Conservation (phyloP, 2,797 vertebrate species). For the Paramormyrops hopkinsi region DNA sequence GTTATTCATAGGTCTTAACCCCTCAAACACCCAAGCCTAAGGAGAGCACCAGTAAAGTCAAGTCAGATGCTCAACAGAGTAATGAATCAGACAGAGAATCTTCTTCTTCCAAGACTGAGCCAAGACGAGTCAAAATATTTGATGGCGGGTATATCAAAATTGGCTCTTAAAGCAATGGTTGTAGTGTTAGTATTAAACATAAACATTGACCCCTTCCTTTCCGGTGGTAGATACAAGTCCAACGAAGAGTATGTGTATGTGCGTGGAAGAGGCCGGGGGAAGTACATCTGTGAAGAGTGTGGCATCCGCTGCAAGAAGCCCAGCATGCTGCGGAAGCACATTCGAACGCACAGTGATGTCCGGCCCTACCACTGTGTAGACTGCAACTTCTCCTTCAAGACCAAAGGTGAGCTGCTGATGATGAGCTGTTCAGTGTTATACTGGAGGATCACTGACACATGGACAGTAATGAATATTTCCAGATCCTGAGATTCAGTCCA, state of each 20-base stretch:
- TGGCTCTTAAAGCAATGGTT: background rate
- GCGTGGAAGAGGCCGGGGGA: conserved; percentile 88
- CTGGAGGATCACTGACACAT: background rate
- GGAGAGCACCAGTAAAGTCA: conserved; percentile 76
- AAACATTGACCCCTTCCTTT: background rate
- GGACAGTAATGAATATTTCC: background rate
- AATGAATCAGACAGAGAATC: conserved; percentile 84
- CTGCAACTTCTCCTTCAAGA: conserved; percentile 99
- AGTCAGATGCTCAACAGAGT: conserved; percentile 70
- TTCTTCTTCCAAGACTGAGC: conserved; percentile 75
- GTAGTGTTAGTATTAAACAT: background rate
- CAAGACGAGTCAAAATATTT: conserved; percentile 95
- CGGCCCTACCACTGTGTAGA: conserved; percentile 93
- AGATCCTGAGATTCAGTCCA: background rate
- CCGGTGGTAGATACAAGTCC: conserved; percentile 80
- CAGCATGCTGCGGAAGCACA: conserved; percentile 98
- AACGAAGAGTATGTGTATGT: conserved; percentile 98
- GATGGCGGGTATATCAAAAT: conserved; percentile 84
- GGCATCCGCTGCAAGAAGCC: conserved; percentile 99
- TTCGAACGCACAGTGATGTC: conserved; percentile 94
- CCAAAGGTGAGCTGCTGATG: conserved; percentile 75
- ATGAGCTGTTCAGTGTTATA: background rate
- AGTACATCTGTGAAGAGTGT: conserved; percentile 98
- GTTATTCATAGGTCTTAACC: conserved; percentile 58
- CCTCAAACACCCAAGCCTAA: conserved; percentile 65